Conservation (phyloP, 2,888 invertebrate species). For the Melanostoma scalare region DNA sequence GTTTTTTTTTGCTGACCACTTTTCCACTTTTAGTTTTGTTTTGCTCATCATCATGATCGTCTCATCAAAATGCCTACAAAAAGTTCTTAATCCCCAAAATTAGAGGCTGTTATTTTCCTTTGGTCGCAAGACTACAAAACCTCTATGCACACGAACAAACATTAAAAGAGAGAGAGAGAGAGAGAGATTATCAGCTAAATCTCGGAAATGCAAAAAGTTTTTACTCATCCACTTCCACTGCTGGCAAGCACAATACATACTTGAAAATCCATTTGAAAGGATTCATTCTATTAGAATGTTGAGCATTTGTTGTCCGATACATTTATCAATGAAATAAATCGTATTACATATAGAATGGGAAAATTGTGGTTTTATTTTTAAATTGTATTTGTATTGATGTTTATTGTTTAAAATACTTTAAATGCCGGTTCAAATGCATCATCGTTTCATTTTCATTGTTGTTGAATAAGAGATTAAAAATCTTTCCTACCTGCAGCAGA, state of each 20-base stretch:
- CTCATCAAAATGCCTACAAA: too few relatives aligned
- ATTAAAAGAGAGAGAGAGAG: too few relatives aligned
- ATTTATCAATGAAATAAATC: slow-evolving; percentile 2
- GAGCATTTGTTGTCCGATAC: background rate
- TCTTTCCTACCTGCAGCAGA: background rate
- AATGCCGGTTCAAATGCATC: slow-evolving; percentile 19
- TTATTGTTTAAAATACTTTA: slow-evolving; percentile 11
- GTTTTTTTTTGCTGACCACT: too few relatives aligned
- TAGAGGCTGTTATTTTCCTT: too few relatives aligned
- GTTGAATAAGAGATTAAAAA: slow-evolving; percentile 28
- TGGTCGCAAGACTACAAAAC: too few relatives aligned
- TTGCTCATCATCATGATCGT: too few relatives aligned
- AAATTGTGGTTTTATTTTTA: too few relatives aligned
- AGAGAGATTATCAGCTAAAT: background rate
- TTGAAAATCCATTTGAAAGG: slow-evolving; percentile 12
- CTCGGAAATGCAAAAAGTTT: background rate
- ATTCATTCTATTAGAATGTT: background rate
- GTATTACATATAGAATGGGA: too few relatives aligned
- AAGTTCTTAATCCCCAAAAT: too few relatives aligned
- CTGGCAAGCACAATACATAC: background rate
- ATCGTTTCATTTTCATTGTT: slow-evolving; percentile 1
- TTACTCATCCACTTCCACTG: background rate
- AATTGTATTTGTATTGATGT: too few relatives aligned
- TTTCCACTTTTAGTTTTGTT: too few relatives aligned
- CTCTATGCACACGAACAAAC: too few relatives aligned